Conservation (phyloP, 2,113 vertebrate genomes). For the Datnioides undecimradiatus region DNA sequence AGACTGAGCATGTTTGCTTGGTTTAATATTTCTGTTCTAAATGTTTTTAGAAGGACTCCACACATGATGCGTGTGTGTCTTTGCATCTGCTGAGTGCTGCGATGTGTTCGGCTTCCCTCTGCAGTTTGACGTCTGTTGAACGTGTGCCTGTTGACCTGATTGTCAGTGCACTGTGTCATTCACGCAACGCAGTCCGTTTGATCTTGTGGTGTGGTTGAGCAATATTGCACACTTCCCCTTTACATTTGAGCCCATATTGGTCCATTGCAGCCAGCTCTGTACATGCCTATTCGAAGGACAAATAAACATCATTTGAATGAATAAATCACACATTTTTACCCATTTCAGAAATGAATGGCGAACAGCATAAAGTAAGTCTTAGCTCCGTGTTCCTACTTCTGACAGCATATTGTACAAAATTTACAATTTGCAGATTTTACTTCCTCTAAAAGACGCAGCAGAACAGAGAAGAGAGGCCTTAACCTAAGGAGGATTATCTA, state of each 20-base stretch:
- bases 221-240: slow-evolving; percentile 88
- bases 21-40: no score
- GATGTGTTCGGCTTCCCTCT: slow-evolving; percentile 8
- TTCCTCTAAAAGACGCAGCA: slow-evolving; percentile 56
- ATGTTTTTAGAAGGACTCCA: neutral
- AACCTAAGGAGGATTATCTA: slow-evolving; percentile 66
- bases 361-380: slow-evolving; percentile 88
- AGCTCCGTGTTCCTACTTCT: slow-evolving; percentile 81
- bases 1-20: neutral
- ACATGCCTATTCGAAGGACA: slow-evolving; percentile 79
- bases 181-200: slow-evolving; percentile 40
- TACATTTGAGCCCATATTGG: slow-evolving; percentile 86
- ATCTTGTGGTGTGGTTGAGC: slow-evolving; percentile 73
- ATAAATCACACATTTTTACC: slow-evolving; percentile 81
- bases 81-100: neutral
- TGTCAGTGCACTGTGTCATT: slow-evolving; percentile 84
- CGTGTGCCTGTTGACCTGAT: slow-evolving; percentile 78
- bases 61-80: neutral
- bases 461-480: slow-evolving; percentile 50
- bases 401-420: slow-evolving; percentile 89
- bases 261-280: slow-evolving; percentile 86
- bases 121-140: slow-evolving; percentile 13
- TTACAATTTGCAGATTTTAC: slow-evolving; percentile 81
- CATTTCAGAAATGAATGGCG: slow-evolving; percentile 79
- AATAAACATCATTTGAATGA: slow-evolving; percentile 84